phyloP scores from a whole-genome alignment of 2,113 vertebrate species.

The Aleadryas rufinucha region DNA sequence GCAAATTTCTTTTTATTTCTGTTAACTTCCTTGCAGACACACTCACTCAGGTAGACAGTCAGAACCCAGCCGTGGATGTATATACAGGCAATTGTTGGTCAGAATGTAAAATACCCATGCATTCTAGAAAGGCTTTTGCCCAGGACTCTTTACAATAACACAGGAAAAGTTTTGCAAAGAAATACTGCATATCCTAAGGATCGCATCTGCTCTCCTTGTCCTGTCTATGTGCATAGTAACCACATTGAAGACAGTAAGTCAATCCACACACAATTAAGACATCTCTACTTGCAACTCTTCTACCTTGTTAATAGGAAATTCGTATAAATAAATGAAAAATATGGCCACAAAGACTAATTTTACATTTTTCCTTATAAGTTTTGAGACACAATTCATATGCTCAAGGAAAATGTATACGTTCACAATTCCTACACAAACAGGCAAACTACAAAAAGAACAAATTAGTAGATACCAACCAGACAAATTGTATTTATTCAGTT shows the following conservation, averaged over 20 bases:
- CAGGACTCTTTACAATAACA: background rate
- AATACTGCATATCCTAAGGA: background rate
- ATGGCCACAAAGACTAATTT: background rate
- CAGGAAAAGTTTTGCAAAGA: background rate
- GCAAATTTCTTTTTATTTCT: background rate
- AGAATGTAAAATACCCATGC: background rate
- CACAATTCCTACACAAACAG: background rate
- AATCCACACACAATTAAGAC: background rate
- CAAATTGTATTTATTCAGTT: background rate
- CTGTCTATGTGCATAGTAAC: background rate
- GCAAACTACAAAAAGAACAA: background rate
- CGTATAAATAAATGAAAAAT: background rate
- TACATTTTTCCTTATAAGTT: background rate
- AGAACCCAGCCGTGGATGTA: background rate
- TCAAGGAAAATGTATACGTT: background rate
- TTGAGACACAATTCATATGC: fast-evolving
- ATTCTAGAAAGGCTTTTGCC: background rate
- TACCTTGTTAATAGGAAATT: background rate
- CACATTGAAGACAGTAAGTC: background rate
- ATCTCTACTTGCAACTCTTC: background rate
- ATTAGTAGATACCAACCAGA: background rate
- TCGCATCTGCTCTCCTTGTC: background rate
- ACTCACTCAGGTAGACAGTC: background rate
- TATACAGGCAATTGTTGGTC: background rate
- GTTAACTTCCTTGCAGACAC: background rate